Conservation (phyloP, 2,113 vertebrate species). For the Clarias magur region DNA sequence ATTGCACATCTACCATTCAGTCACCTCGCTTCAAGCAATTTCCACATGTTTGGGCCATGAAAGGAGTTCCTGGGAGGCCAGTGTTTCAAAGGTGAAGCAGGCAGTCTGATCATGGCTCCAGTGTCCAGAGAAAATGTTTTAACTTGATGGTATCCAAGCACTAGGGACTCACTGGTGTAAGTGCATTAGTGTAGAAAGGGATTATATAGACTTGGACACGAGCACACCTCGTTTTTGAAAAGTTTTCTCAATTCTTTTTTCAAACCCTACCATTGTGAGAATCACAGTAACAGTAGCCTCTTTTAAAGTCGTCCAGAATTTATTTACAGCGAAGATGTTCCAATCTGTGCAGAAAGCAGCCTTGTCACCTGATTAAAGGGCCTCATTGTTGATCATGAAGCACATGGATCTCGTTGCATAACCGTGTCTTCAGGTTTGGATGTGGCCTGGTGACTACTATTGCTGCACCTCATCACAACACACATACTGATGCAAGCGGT, state of each 20-base stretch:
- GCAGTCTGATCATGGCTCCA: too few relatives aligned
- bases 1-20: too few relatives aligned
- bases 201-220: too few relatives aligned
- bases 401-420: conserved; percentile 25
- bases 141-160: too few relatives aligned
- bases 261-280: background rate
- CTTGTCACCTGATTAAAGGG: conserved; percentile 6
- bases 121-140: too few relatives aligned
- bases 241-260: background rate
- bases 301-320: background rate
- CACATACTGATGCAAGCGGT: background rate
- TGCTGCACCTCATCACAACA: background rate
- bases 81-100: too few relatives aligned
- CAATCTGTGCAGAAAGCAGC: background rate
- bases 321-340: conserved; percentile 4
- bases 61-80: too few relatives aligned
- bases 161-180: too few relatives aligned
- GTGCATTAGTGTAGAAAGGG: too few relatives aligned
- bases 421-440: conserved; percentile 19
- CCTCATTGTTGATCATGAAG: conserved; percentile 15
- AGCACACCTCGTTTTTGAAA: background rate
- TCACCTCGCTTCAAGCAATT: too few relatives aligned
- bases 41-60: too few relatives aligned
- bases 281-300: background rate
- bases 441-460: conserved; percentile 1